phyloP scores from a whole-genome alignment of 2,797 vertebrate genomes.

The Onychomys arenicola region DNA sequence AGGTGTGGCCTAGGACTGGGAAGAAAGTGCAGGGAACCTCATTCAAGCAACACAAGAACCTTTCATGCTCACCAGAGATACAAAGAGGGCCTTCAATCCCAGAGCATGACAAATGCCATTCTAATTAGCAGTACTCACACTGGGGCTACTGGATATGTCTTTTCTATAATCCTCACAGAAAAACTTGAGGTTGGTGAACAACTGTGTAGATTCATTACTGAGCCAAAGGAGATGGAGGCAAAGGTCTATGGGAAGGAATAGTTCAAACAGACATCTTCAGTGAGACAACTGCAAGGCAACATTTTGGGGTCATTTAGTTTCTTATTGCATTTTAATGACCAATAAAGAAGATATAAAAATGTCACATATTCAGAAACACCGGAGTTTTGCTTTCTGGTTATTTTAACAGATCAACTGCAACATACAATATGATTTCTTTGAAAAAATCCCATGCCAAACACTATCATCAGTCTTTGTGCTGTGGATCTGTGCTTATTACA shows the following conservation, averaged over 20 bases:
- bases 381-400: conserved; percentile 62
- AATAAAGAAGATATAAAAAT: conserved; percentile 72
- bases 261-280: background rate
- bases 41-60: background rate
- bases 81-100: background rate
- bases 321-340: conserved; percentile 64
- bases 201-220: background rate
- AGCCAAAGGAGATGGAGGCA: background rate
- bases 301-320: conserved; percentile 50
- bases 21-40: background rate
- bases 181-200: background rate
- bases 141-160: background rate
- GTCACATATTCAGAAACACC: conserved; percentile 61
- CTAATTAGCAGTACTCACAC: background rate
- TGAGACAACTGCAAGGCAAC: conserved; percentile 21
- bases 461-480: conserved; percentile 13
- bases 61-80: background rate
- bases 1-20: background rate
- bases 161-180: background rate
- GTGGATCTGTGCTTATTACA: background rate
- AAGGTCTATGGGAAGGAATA: background rate
- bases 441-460: background rate
- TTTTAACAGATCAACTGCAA: conserved; percentile 57
- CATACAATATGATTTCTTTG: conserved; percentile 41
- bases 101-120: background rate